A percentile compares a stretch with the other conserved stretches of the same genome.
These are phyloP conservation scores for Xiphophorus birchmanni DNA, from an alignment of 2,797 vertebrate genomes.

Conservation along the genomic window DNA sequence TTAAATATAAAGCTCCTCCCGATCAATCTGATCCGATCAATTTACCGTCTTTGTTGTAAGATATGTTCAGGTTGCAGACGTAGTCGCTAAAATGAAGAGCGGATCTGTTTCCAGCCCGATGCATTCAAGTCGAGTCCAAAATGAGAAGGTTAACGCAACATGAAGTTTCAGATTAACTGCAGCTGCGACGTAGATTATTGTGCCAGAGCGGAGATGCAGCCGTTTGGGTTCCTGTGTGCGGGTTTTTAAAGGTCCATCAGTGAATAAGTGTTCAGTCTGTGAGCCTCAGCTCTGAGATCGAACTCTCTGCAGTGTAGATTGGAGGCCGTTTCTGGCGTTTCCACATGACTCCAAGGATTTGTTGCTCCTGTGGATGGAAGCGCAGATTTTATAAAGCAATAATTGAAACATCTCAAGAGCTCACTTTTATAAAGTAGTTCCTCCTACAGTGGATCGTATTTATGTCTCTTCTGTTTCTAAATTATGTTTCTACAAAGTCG, in stretches of 20 bases:
- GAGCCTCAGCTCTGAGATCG: slow-evolving; percentile 71
- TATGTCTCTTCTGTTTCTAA: neutral
- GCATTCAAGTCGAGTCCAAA: slow-evolving; percentile 38
- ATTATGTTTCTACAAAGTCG: neutral
- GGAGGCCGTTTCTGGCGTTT: slow-evolving; percentile 85
- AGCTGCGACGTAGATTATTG: neutral
- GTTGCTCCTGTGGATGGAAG: slow-evolving; percentile 80
- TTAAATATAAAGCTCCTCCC: slow-evolving; percentile 36
- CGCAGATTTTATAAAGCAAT: neutral
- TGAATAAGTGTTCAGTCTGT: slow-evolving; percentile 37
- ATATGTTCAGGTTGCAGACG: slow-evolving; percentile 15
- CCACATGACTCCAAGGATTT: slow-evolving; percentile 86
- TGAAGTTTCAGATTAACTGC: neutral
- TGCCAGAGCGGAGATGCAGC: neutral
- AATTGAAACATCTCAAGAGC: neutral
- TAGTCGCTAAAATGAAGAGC: slow-evolving; percentile 17
- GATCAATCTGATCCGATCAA: neutral
- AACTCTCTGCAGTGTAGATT: slow-evolving; percentile 83
- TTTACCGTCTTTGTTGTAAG: neutral
- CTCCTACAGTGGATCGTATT: neutral
- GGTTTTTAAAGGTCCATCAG: slow-evolving; percentile 39
- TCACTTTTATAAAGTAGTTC: neutral
- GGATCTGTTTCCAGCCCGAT: slow-evolving; percentile 12
- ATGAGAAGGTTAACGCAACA: neutral
- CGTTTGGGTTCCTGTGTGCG: slow-evolving; percentile 13